phyloP scores from a whole-genome alignment of 2,797 vertebrate species.

The Buceros bicornis region DNA sequence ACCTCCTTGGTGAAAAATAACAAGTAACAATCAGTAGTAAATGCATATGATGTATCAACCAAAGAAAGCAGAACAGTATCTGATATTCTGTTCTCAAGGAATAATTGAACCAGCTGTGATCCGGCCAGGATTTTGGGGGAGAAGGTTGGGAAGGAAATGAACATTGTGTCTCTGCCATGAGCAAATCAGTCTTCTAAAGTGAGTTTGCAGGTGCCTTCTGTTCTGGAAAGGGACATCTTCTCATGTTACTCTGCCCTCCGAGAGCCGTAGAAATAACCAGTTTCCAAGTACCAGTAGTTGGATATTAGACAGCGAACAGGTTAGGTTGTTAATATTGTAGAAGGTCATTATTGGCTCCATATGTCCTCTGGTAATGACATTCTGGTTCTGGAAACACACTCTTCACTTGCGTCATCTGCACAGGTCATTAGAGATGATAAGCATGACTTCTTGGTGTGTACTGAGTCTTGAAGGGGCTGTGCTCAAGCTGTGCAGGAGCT shows the following conservation, averaged over 20 bases:
- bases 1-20: conserved; percentile 45
- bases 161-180: background rate
- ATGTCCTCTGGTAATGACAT: conserved; percentile 19
- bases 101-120: background rate
- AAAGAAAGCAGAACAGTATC: background rate
- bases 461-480: conserved; percentile 28
- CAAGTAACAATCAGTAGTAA: conserved; percentile 1
- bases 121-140: background rate
- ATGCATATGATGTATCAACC: background rate
- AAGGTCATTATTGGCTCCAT: conserved; percentile 21
- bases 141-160: background rate
- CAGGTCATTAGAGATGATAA: conserved; percentile 8
- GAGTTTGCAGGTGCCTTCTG: background rate
- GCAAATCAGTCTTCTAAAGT: background rate
- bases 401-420: background rate
- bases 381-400: background rate
- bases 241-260: background rate
- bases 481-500: background rate
- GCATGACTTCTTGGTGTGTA: background rate
- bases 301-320: background rate
- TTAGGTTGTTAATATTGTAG: background rate
- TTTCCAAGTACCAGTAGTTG: background rate
- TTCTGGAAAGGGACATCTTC: background rate
- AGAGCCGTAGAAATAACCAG: background rate
- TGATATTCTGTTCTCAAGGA: background rate